Percentiles rank a stretch among this genome's conserved stretches.
These are phyloP conservation scores for Rhabdomys dilectus DNA, from an alignment of 2,113 vertebrate species.

Conservation along the genomic window DNA sequence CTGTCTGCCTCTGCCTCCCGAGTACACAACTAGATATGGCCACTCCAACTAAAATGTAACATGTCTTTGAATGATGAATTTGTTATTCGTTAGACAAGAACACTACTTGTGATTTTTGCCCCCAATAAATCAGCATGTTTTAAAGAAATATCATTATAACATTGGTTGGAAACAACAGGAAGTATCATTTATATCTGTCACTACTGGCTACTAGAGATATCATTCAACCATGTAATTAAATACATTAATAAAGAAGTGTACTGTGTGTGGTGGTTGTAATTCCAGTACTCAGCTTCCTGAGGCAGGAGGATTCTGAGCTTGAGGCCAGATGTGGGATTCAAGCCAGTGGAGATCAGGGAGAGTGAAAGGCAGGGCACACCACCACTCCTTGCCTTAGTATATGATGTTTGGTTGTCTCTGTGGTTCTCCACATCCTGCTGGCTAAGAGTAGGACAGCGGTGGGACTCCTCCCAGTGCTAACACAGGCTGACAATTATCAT, in stretches of 20 bases:
- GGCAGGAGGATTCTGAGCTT: not conserved
- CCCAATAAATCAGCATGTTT: not conserved
- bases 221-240: not conserved
- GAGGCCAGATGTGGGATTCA: not conserved
- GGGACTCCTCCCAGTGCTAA: not conserved
- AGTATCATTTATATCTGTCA: not conserved
- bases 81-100: not conserved
- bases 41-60: not conserved
- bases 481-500: not conserved
- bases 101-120: not conserved
- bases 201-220: not conserved
- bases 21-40: not conserved
- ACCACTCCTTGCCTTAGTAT: not conserved
- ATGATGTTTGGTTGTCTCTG: not conserved
- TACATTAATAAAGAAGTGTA: not conserved
- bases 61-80: not conserved
- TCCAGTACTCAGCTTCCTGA: not conserved
- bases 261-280: not conserved
- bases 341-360: no score
- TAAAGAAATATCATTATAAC: not conserved
- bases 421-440: not conserved
- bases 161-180: not conserved
- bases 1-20: not conserved
- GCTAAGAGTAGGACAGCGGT: not conserved
- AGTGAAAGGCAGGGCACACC: not conserved